Base-by-base conservation (phyloP, 2,797 vertebrate genomes). In the Dendrocincla fuliginosa region DNA sequence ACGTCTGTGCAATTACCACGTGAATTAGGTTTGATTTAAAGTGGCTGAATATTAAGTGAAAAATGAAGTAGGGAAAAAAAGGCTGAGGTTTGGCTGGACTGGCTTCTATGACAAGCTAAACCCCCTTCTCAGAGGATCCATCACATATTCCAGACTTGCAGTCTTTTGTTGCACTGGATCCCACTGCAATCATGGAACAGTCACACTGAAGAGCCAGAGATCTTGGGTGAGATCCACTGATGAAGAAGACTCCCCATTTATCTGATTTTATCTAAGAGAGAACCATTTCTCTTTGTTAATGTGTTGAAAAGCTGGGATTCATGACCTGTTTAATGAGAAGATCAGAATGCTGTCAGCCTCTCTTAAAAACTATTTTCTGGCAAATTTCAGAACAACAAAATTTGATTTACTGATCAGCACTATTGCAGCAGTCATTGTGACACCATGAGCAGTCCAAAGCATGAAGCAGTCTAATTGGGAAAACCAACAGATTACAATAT, bases 21-120 rank as follows among this genome's bases (percentile, higher is more conserved):
- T 63, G 65, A 92, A 87, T 89, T 78, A 76, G 22, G 9, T 67
- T 90, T 89, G 61, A 84, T 91, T 84, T 53, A 42, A 75, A 81
- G 52, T 63, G 55, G 47, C 25, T 74, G 59, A 84, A 42, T 59
- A 52, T 74, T 30, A 35, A 44, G 33, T 60, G 74, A 49, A 57
- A 60, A 47, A 33, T 19, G 2, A 35, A 55, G 13, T 3, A 28
- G 4, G 11, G 11, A 10, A 7, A 63, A 63, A 79, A 67, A 4
- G 52, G 13, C 28, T 70, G 71, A 80, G 47, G 30, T 68, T 80
- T 50, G 46, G 30, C 60, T 56, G 56, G 56, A 18, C 46, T 74
- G 0, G 3, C 28, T 75, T 75, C 33, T 10, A 1, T 1, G 8
- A 19, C 24, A 42, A 68, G 27, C 32, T 79, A 27, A 89, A 79